Base-by-base conservation (phyloP, 2,888 invertebrate genomes). In the Lasioglossum morio region DNA sequence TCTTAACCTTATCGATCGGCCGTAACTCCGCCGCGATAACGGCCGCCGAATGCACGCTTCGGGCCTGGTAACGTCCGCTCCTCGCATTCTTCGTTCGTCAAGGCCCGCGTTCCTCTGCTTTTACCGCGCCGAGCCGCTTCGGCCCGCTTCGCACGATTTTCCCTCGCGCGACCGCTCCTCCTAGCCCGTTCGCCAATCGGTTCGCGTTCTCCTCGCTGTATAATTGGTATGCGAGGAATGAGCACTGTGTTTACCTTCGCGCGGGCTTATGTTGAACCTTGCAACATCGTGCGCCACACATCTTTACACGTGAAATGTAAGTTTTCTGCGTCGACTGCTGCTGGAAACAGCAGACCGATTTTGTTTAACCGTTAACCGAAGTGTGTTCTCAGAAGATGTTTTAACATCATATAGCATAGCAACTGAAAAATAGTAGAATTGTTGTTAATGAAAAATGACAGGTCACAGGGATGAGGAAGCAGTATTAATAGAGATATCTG, bases 1-100 rank as follows among this genome's bases (percentile, higher is more conserved):
- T 95, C 95, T 94, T 94, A 95, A 94, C 93, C 93, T 94, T 93
- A 93, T 94, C 93, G 94, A 94, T 90, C 87, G 73, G 82, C 88
- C 87, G 77, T 89, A 89, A 89, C 81, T 89, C 81, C 79, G 81
- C 81, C 82, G 78, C 82, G 86, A 88, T 87, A 87, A 86, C 87
- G 84, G 81, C 81, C 87, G 30, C 77, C 75, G 81, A 90, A 82
- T 85, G 87, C 79, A 88, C 84, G 87, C 81, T 82, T 81, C 84
- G 75, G 81, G 70, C 73, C 72, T 81, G 72, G 74, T 63, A 82
- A 84, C 60, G 72, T 48, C 70, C 75, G 72, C 63, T 74, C 48
- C 69, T 5, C 78, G 79, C 78, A 77, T 81, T 85, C 85, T 81
- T 87, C 63, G 66, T 19, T 74, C 12, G 63, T 63, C 63, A 63